Evolutionary conservation across 1,140 invertebrate genomes (phyloP).

Genomic region (Microplitis demolitor): DNA sequence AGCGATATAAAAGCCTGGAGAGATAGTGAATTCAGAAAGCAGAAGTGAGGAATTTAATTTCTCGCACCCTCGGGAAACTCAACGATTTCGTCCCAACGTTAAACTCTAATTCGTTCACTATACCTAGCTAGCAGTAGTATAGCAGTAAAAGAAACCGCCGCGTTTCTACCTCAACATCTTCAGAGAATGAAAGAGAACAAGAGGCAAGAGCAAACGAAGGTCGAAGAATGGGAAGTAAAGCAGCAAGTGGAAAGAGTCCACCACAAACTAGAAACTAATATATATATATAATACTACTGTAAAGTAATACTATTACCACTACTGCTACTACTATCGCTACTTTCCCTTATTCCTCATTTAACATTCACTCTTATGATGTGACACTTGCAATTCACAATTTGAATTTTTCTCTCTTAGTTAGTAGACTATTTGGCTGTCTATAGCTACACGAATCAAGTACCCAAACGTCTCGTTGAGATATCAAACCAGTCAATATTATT

Average conservation of each 20-base stretch:
- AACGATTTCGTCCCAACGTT: constrained; percentile 35
- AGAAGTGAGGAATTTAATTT: constrained; percentile 51
- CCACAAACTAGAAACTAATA: background rate
- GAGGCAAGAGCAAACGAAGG: background rate
- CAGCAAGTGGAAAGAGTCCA: background rate
- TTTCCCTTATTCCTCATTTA: constrained; percentile 6
- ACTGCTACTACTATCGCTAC: no score
- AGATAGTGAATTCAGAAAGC: constrained; percentile 3
- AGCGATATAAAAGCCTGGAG: background rate
- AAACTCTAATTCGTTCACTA: background rate
- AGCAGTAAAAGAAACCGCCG: background rate
- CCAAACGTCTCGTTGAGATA: background rate
- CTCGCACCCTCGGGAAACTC: constrained; percentile 48
- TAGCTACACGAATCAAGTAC: background rate
- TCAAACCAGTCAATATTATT: background rate
- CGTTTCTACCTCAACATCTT: constrained; percentile 2
- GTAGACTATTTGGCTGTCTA: background rate
- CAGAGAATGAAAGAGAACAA: background rate
- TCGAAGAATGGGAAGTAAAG: background rate
- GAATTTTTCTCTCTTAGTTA: constrained; percentile 12
- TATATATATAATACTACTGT: no score
- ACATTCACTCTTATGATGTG: constrained; percentile 18
- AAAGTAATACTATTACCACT: no score
- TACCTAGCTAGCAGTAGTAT: background rate
- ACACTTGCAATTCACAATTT: constrained; percentile 19